Conservation (phyloP, 2,113 vertebrate genomes). For the Stictonetta naevosa region DNA sequence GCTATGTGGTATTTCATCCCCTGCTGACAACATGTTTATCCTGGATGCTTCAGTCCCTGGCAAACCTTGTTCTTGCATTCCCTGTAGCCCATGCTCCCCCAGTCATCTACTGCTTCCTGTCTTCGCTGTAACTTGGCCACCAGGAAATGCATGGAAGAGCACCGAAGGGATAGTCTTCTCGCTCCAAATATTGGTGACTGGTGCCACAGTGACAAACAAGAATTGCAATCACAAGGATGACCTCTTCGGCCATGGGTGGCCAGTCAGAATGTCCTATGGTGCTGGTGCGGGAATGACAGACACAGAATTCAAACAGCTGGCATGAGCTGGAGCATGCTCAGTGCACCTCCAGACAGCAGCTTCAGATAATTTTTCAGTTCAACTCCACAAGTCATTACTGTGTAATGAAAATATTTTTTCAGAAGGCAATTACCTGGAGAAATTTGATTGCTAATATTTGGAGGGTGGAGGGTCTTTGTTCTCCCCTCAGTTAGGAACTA, state of each 20-base stretch:
- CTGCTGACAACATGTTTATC: background rate
- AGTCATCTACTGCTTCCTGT: background rate
- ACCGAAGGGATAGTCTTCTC: background rate
- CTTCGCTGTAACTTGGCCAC: background rate
- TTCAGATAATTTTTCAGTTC: background rate
- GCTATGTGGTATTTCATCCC: background rate
- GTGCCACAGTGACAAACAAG: background rate
- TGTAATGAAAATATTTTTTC: background rate
- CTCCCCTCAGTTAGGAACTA: background rate
- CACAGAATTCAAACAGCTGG: background rate
- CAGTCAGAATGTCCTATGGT: background rate
- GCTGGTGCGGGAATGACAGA: background rate
- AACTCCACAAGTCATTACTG: background rate
- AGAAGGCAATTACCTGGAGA: background rate
- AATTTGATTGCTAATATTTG: background rate
- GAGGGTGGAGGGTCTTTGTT: background rate
- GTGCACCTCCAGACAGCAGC: background rate
- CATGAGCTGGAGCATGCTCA: background rate
- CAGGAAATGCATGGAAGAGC: background rate
- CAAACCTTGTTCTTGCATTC: background rate
- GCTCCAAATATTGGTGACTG: background rate
- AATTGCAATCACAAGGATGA: background rate
- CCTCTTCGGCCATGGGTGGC: background rate
- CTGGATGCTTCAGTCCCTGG: background rate
- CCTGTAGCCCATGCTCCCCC: fast-evolving